These are phyloP conservation scores for Keiferia lycopersicella DNA, from an alignment of 2,888 invertebrate species.

Conservation along the genomic window DNA sequence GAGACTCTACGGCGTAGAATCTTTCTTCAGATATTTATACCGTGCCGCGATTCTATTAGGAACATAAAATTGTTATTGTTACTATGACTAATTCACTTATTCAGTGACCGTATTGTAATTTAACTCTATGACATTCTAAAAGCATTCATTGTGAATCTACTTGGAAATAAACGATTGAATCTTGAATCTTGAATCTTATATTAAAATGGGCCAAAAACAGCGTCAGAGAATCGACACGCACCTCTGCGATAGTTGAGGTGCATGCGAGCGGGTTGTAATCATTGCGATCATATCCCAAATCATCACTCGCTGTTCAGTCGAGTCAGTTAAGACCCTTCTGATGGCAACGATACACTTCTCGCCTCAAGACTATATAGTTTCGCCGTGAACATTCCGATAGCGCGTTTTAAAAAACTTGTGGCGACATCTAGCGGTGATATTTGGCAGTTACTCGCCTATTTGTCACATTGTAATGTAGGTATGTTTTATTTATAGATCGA, in stretches of 20 bases:
- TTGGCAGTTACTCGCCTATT: background rate
- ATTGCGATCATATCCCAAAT: slow-evolving; percentile 58
- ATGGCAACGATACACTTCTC: slow-evolving; percentile 44
- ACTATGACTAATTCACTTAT: too few relatives aligned
- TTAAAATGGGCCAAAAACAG: slow-evolving; percentile 51
- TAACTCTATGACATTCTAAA: too few relatives aligned
- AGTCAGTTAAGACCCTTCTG: slow-evolving; percentile 79
- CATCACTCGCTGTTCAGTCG: slow-evolving; percentile 80
- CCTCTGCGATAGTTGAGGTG: slow-evolving; percentile 67
- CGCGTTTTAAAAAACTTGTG: slow-evolving; percentile 41
- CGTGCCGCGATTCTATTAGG: too few relatives aligned
- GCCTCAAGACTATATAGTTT: slow-evolving; percentile 27
- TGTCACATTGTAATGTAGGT: background rate
- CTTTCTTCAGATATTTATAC: too few relatives aligned
- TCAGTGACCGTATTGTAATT: too few relatives aligned
- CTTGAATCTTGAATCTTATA: too few relatives aligned
- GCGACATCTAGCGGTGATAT: slow-evolving; percentile 43
- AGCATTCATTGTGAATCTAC: too few relatives aligned
- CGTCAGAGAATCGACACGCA: slow-evolving; percentile 57
- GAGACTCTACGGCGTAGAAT: too few relatives aligned
- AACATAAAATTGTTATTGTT: too few relatives aligned
- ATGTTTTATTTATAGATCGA: slow-evolving; percentile 9
- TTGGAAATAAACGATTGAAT: too few relatives aligned
- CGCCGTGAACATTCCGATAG: slow-evolving; percentile 39
- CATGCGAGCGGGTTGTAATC: slow-evolving; percentile 61